Base-by-base conservation (phyloP, 2,888 invertebrate species). In the Thecophora atra region DNA sequence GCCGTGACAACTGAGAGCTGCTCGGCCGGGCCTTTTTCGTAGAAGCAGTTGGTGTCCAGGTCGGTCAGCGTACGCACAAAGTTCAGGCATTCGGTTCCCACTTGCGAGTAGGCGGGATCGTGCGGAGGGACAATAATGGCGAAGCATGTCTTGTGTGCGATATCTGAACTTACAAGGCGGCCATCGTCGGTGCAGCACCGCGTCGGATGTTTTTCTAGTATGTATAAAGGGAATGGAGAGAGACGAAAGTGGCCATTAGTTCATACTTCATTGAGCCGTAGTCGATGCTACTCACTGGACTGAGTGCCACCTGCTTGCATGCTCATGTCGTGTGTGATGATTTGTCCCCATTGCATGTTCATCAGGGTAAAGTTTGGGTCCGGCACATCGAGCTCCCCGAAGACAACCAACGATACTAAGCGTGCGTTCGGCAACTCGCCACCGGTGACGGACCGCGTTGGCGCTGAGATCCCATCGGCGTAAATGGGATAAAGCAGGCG, bases 281-380 rank as follows among this genome's bases (percentile, higher is more conserved):
- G n/a, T n/a, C n/a, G n/a, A n/a, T 24, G 7, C 24, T 28, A 76
- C 92, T 89, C 88, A 94, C 94, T 92, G 28, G 92, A 90, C 86
- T 94, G 94, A 3, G 93, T 87, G 60, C 84, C 84, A 69, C 87
- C 87, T 21, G 87, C 86, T 73, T 87, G 87, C 81, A 88, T 86
- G 71, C 88, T 88, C 83, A 89, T 87, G 76, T 89, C 89, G 82
- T 91, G 90, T 30, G 90, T 90, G 56, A 91, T 86, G 76, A 90
- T 88, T 81, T 91, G 90, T 28, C 90, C 90, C 88, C 89, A 90
- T 80, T 89, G 89, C 89, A 90, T 89, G 62, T 94, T 90, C 65
- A 91, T 90, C 19, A 95, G 87, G 21, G 92, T 94, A 88, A 90
- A 94, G 74, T 90, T 86, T 0, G 91, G 92, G 85, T 95, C 94